Evolutionary conservation across 2,888 invertebrate genomes (phyloP).

Genomic region (Orchestes rusci): DNA sequence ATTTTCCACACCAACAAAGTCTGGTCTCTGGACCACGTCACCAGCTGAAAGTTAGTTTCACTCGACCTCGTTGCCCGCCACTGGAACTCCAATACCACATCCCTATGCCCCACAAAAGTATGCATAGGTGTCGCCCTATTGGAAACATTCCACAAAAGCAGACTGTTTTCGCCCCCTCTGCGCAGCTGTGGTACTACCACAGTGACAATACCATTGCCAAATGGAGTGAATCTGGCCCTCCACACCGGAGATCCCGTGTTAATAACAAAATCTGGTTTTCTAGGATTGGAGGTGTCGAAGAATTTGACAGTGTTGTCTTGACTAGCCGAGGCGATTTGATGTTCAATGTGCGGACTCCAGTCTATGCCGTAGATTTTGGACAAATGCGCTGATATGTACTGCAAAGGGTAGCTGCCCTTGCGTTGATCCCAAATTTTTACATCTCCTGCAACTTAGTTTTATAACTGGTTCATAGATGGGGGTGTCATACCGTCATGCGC

Average conservation of each 20-base stretch:
- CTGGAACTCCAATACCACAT: slow-evolving; percentile 91
- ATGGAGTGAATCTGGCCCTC: slow-evolving; percentile 74
- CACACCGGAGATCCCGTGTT: slow-evolving; percentile 84
- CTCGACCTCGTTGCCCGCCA: slow-evolving; percentile 69
- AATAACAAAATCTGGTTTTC: slow-evolving; percentile 76
- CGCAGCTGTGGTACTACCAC: slow-evolving; percentile 83
- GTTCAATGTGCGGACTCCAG: slow-evolving; percentile 84
- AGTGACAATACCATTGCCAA: slow-evolving; percentile 85
- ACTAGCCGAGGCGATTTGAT: slow-evolving; percentile 83
- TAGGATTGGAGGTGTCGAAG: slow-evolving; percentile 82
- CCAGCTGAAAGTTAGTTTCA: slow-evolving; percentile 67
- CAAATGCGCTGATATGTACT: slow-evolving; percentile 90
- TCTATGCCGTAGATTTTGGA: slow-evolving; percentile 88
- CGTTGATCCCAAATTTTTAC: slow-evolving; percentile 93
- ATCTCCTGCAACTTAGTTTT: slow-evolving; percentile 45
- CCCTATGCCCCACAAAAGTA: slow-evolving; percentile 88
- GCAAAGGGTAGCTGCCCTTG: slow-evolving; percentile 77
- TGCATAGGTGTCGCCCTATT: slow-evolving; percentile 72
- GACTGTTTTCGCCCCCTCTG: slow-evolving; percentile 71
- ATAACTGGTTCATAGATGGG: no score
- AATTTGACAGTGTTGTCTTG: slow-evolving; percentile 94
- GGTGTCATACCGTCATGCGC: slow-evolving; percentile 89
- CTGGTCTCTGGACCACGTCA: slow-evolving; percentile 95
- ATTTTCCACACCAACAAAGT: slow-evolving; percentile 86
- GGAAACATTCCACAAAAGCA: slow-evolving; percentile 69